Evolutionary conservation across 2,797 vertebrate species (phyloP).

Genomic region (Pseudomugil gertrudae): DNA sequence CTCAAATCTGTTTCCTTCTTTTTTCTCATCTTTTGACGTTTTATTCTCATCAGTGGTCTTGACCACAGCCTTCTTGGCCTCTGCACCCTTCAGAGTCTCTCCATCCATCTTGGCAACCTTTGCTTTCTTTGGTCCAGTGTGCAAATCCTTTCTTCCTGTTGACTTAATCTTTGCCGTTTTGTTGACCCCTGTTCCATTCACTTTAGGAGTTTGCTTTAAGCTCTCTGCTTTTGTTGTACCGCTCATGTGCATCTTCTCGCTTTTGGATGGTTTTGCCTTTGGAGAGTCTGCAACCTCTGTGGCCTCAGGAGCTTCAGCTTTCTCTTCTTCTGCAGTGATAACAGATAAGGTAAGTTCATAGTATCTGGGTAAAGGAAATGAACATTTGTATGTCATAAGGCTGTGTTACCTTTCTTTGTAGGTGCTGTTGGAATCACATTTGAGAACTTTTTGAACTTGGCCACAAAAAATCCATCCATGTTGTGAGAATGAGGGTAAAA

Average conservation of each 20-base stretch:
- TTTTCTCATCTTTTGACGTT: constrained; percentile 53
- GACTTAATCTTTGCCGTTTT: constrained; percentile 39
- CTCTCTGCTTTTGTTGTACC: constrained; percentile 20
- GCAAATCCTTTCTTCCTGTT: constrained; percentile 60
- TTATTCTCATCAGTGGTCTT: constrained; percentile 37
- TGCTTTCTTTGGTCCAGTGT: constrained; percentile 73
- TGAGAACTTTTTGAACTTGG: constrained; percentile 96
- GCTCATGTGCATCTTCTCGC: constrained; percentile 51
- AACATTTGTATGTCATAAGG: background rate
- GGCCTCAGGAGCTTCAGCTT: constrained; percentile 53
- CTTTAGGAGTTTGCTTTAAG: constrained; percentile 52
- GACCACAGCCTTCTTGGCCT: constrained; percentile 38
- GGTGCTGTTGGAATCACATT: constrained; percentile 85
- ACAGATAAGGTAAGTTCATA: constrained; percentile 7
- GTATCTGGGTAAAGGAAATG: constrained; percentile 1
- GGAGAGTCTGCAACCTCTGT: constrained; percentile 38
- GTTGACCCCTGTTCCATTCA: constrained; percentile 60
- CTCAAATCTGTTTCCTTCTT: constrained; percentile 67
- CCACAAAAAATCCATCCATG: constrained; percentile 98
- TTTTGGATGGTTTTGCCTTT: constrained; percentile 56
- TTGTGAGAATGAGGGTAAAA: constrained; percentile 98
- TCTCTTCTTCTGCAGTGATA: constrained; percentile 56
- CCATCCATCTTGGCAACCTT: constrained; percentile 75
- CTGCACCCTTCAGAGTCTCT: constrained; percentile 50
- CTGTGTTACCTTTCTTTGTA: constrained; percentile 71